A percentile compares a stretch with the other conserved stretches of the same genome.
Conservation (phyloP, 2,797 vertebrate genomes). For the Sylvilagus floridanus region DNA sequence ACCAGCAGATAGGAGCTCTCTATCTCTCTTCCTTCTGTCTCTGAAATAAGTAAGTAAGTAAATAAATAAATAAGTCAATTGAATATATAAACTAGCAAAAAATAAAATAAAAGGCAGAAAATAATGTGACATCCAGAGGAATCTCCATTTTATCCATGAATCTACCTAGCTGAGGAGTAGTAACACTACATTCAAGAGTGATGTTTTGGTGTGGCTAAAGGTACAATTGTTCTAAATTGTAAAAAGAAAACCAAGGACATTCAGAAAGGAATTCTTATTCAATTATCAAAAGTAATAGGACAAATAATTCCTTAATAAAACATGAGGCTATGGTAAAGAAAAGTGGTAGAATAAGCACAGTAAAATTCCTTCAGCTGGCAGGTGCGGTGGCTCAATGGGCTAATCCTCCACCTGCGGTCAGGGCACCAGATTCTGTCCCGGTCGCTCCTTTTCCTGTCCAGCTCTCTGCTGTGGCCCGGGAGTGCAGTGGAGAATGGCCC, state of each 20-base stretch:
- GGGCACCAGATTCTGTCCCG: too few species aligned
- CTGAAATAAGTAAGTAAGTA: too few species aligned
- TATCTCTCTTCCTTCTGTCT: too few species aligned
- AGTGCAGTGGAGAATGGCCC: too few species aligned
- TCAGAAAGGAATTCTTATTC: neutral
- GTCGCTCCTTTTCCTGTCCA: too few species aligned
- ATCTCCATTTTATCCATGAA: neutral
- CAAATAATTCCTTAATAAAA: neutral
- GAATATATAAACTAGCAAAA: too few species aligned
- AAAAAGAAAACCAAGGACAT: neutral
- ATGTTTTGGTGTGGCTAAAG: neutral
- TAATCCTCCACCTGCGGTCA: too few species aligned
- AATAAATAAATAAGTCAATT: neutral
- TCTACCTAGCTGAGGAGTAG: neutral
- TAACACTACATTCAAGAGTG: too few species aligned
- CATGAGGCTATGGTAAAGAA: neutral
- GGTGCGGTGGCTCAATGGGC: too few species aligned
- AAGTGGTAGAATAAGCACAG: neutral
- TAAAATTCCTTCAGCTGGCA: neutral
- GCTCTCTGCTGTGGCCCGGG: too few species aligned
- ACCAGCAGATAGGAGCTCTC: too few species aligned
- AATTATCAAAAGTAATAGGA: neutral
- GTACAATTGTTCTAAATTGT: neutral
- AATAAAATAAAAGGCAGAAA: neutral
- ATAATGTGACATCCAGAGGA: neutral